Evolutionary conservation across 2,797 vertebrate species (phyloP).

Genomic region (Dendrocincla tyrannina): DNA sequence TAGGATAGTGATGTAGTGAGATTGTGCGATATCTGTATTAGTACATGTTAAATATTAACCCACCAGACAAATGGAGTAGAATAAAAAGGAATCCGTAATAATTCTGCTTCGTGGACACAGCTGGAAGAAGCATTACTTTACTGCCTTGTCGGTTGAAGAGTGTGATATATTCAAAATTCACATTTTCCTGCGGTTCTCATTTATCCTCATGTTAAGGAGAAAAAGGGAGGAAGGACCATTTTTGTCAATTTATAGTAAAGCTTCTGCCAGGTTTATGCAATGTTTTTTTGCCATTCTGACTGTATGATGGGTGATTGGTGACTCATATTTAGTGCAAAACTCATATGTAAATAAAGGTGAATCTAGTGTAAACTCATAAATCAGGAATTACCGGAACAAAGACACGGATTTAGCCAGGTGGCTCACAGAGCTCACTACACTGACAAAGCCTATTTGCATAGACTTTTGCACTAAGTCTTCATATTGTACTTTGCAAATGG

Average conservation of each 20-base stretch:
- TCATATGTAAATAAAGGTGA: neutral
- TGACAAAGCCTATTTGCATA: conserved; percentile 5
- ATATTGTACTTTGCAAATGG: neutral
- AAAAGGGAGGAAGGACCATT: neutral
- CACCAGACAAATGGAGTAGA: neutral
- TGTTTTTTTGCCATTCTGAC: neutral
- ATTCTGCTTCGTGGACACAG: neutral
- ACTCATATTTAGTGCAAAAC: neutral
- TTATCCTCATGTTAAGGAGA: neutral
- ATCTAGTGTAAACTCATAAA: conserved; percentile 10
- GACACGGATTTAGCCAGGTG: conserved; percentile 30
- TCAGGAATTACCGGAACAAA: conserved; percentile 15
- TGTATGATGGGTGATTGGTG: neutral
- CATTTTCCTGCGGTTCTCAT: neutral
- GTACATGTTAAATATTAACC: neutral
- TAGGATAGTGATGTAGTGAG: neutral
- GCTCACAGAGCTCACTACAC: neutral
- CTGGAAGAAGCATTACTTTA: neutral
- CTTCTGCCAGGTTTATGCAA: neutral
- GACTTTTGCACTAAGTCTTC: neutral
- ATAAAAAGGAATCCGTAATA: neutral
- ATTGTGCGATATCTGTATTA: neutral
- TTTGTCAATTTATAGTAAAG: neutral
- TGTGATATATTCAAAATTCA: neutral
- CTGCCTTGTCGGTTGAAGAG: neutral